Base-by-base conservation (phyloP, 2,113 vertebrate species). In the Psittacus erithacus region DNA sequence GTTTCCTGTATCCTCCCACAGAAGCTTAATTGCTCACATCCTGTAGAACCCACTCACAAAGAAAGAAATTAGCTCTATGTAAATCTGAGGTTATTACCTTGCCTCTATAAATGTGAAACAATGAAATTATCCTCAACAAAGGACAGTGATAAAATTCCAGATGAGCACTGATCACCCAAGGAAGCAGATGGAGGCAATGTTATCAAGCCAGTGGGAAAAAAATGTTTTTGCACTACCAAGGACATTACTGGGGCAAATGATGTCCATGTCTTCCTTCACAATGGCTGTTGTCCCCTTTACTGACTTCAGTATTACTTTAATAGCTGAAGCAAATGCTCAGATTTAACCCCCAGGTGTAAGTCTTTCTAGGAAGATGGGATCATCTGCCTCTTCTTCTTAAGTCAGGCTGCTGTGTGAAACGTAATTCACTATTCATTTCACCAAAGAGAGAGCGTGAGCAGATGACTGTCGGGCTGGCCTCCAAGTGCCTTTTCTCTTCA, bases 1-100 rank as follows among this genome's bases (percentile, higher is more conserved):
- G 87, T 91, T 95, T 97, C 75, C 90, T 85, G 87, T 96, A 95
- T 91, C 84, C 87, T 95, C 94, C 91, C 91, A 95, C 94, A 87
- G 94, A 87, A 95, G 75, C 59, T 94, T 97, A 96, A 96, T 95
- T 94, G 90, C 75, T 95, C 90, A 88, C 50, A 95, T 96, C 94
- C 84, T 85, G 63, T 82, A 91, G 81, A 94, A 95, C 63, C 53
- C 70, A 46, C 84, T 90, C 90, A 80, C 94, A 97, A 96, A 94
- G 74, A 95, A 95, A 97, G 78, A 94, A 94, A 96, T 90, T 90
- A 96, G 85, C 87, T 90, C 67, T 91, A 53, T 96, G 94, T 95
- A 97, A 96, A 96, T 95, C 87, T 92, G 76, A 94, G 84, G 84
- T 91, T 94, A 96, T 96, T 96, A 80, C 92, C 63, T 91, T 94